Base-by-base conservation (phyloP, 2,797 vertebrate genomes). In the Danio jaintianensis region DNA sequence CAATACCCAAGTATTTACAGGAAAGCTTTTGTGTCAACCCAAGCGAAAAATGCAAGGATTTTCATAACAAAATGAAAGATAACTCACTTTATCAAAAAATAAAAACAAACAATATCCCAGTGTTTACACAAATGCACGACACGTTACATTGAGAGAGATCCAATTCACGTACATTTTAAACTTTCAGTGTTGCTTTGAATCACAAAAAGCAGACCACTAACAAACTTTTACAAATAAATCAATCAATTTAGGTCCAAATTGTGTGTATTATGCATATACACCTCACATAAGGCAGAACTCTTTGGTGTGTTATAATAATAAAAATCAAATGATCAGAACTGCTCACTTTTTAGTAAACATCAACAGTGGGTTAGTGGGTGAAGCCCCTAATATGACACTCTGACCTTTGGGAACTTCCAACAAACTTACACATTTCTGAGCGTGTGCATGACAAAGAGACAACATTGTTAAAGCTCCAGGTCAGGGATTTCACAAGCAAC, bases 1-100 rank as follows among this genome's bases (percentile, higher is more conserved):
- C 73, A 87, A 84, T 87, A 85, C 83, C 87, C 73, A 74, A 87
- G 88, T 86, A 89, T 89, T 87, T 87, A 86, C 75, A 86, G 50
- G 52, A 64, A 66, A 58, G 0, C 9, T 70, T n/a, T 43, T 83
- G 56, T 80, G 48, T 83, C 68, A 86, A 86, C 80, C 87, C 84
- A 68, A 85, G 82, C 48, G 50, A 72, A 58, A 83, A 62, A 11
- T 10, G 84, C 83, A 68, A 84, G 84, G 86, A 89, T 89, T 88
- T 74, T 10, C 10, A 13, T 36, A 45, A 43, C 1, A 53, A 59
- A 58, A 8, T 18, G 5, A 12, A 59, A 36, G 22, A 63, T 64
- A 16, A 70, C 0, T 78, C 18, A 40, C 6, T 22, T 38, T 61
- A 29, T 38, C 16, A 7, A 20, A 69, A n/a, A 69, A 73, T 16